Evolutionary conservation across 2,113 vertebrate genomes (phyloP), one percentile per base, ranked within the genome.

Genomic region (Addax nasomaculatus): DNA sequence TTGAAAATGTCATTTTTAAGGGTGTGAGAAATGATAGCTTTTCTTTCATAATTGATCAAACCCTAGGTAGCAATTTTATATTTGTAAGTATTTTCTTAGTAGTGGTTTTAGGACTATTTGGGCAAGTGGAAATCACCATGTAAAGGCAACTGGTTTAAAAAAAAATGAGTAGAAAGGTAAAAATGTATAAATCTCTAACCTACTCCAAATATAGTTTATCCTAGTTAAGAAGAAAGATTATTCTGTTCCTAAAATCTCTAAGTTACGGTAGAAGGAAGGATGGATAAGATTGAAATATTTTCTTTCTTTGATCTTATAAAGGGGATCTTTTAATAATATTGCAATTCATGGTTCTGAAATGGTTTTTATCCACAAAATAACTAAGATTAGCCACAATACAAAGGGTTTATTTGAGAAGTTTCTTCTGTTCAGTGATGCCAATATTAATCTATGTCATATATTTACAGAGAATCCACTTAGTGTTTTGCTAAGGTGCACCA

Each of bases 31-130:
- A 98, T 95, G 91, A 97, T 96, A 97, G 85, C 86, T 96, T 97
- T 97, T 97, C 85, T 97, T 96, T 93, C 29, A 97, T 97, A 97
- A 98, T 97, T 97, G 96, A 96, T 97, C 36, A 4, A 98, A 95
- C 60, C 36, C 92, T 96, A 97, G 93, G 95, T 90, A 97, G 83
- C 93, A 96, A 97, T 96, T 97, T 97, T 96, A 93, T 96, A 95
- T 89, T 95, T 95, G 89, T 95, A 95, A 90, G 92, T 83, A 95
- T 98, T 98, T 98, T 96, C 89, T 97, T 98, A 88, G 76, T 88
- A 76, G 92, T 97, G 39, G 78, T 96, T 97, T 98, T 96, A 92
- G 57, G 53, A 95, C 57, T 94, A 55, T 95, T 92, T 87, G 84
- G 86, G 57, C 83, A 96, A 86, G 62, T 92, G 89, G n/a, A 97